Percentiles rank a stretch among this genome's conserved stretches.
phyloP scores from a whole-genome alignment of 2,113 vertebrate species.

The Garra rufa region DNA sequence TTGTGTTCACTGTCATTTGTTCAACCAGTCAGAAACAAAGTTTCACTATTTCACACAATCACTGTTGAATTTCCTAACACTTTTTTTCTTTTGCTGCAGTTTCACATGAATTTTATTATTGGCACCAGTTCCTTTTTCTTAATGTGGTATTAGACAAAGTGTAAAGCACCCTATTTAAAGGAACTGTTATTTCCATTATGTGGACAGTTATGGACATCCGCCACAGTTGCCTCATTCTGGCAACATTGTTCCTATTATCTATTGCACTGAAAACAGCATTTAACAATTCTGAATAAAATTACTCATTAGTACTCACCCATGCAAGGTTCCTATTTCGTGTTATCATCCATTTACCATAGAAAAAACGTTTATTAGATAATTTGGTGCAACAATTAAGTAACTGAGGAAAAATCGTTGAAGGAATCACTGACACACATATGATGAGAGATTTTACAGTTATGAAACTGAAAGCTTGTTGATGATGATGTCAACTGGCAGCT shows the following conservation, averaged over 20 bases:
- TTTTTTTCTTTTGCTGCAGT: neutral
- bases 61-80: neutral
- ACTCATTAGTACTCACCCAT: neutral
- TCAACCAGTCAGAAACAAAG: neutral
- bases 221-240: neutral
- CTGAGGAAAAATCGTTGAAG: neutral
- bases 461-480: neutral
- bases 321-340: neutral
- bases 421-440: neutral
- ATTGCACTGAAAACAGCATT: neutral
- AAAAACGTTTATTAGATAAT: neutral
- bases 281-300: neutral
- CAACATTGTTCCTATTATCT: neutral
- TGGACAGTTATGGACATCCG: neutral
- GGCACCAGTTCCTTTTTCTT: neutral
- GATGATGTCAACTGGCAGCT: neutral
- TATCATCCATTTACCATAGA: neutral
- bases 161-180: neutral
- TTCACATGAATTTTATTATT: neutral
- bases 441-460: neutral
- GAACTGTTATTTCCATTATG: slow-evolving; percentile 22
- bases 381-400: neutral
- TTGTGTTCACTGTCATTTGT: neutral
- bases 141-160: neutral
- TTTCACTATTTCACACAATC: neutral